These are phyloP conservation scores for Hyperoodon ampullatus DNA, from an alignment of 2,113 vertebrate species.

Conservation along the genomic window DNA sequence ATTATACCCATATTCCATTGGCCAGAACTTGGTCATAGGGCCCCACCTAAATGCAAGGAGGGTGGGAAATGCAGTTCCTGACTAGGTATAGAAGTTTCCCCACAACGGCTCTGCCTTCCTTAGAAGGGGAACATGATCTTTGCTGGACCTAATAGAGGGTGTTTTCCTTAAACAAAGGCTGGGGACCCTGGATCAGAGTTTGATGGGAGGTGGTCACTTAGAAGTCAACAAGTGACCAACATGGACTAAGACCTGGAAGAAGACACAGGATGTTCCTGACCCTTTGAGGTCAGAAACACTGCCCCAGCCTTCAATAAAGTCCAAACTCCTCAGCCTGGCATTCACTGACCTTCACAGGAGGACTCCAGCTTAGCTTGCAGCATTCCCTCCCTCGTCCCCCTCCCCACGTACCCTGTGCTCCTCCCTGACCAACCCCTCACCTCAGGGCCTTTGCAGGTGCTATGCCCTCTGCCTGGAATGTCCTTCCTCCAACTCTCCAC, in stretches of 20 bases:
- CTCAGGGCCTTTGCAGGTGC: not conserved
- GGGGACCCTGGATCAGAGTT: not conserved
- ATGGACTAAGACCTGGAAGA: not conserved
- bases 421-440: not conserved
- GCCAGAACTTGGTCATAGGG: not conserved
- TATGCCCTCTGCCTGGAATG: not conserved
- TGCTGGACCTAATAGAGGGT: not conserved
- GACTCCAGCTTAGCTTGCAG: not conserved
- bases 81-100: too few species aligned
- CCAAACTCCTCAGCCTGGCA: not conserved
- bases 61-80: not conserved
- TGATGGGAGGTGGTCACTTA: not conserved
- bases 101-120: not conserved
- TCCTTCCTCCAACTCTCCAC: not conserved
- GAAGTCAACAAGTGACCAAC: not conserved
- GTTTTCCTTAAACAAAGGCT: not conserved
- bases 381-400: rapidly evolving
- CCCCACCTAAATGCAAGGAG: not conserved
- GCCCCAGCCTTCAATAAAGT: not conserved
- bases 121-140: too few species aligned
- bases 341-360: not conserved
- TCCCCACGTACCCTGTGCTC: not conserved
- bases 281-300: not conserved
- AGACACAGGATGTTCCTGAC: not conserved
- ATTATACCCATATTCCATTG: too few species aligned